Base-by-base conservation (phyloP, 2,888 invertebrate species). In the Hermaeophaga mercurialis region DNA sequence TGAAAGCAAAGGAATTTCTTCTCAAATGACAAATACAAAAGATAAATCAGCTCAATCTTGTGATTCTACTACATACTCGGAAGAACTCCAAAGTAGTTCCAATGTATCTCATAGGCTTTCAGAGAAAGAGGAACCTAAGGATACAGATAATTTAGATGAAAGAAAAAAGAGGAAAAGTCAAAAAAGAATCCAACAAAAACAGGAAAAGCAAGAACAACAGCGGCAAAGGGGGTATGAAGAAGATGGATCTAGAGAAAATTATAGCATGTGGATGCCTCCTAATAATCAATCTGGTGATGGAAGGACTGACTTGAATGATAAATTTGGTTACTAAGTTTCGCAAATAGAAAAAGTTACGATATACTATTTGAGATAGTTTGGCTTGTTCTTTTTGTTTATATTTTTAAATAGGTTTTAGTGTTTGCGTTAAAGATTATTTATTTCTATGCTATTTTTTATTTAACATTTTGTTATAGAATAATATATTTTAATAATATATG, bases 221-320 rank as follows among this genome's bases (percentile, higher is more conserved):
- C 62, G 57, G 18, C 64, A 61, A 43, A 61, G 55, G 58, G 75
- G 75, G 0, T 75, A 77, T 58, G 78, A 74, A 43, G 81, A 81
- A 63, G 79, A 82, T 53, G 78, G 81, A 8, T 72, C 77, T 24
- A 77, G 74, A 14, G 84, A 84, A 54, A 85, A 90, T 70, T 90
- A 89, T 74, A 86, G 85, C 6, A 85, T 85, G 70, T 92, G 93
- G 92, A 76, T 89, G 33, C 91, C 92, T 2, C 92, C 92, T 1
- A 68, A 78, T 63, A 81, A 84, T 70, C 91, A 92, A 77, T 82
- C 82, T 38, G 91, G 91, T 1, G 91, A 91, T 78, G 91, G 91
- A 3, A 81, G 84, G 65, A 91, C 90, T 1, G 82, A 80, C 66
- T 79, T 91, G 28, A 91, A 91, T 78, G 86, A 87, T 28, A 90